Percentiles rank a stretch among this genome's conserved stretches.
These are phyloP conservation scores for Aphis gossypii DNA, from an alignment of 1,140 invertebrate genomes.

Conservation along the genomic window DNA sequence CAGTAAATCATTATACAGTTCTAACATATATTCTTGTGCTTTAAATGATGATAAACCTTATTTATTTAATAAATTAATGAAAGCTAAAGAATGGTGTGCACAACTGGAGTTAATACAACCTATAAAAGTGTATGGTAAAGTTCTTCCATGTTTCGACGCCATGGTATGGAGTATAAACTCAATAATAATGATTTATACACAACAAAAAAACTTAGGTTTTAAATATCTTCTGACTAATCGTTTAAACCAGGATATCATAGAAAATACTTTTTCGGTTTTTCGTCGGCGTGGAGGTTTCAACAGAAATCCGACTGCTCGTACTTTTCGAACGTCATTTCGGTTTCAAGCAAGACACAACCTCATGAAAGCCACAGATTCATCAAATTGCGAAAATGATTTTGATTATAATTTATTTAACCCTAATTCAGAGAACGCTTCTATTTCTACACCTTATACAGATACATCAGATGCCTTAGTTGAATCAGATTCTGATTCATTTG, in stretches of 20 bases:
- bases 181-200: too few species aligned
- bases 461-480: not conserved
- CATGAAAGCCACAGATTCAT: not conserved
- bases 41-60: not conserved
- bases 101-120: not conserved
- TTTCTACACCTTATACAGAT: not conserved
- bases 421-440: not conserved
- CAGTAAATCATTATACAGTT: not conserved
- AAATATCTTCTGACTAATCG: too few species aligned
- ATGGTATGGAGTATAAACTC: too few species aligned
- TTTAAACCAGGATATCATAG: too few species aligned
- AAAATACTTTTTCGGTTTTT: too few species aligned
- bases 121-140: not conserved
- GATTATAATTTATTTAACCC: slow-evolving; percentile 3
- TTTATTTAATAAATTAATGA: not conserved
- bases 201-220: too few species aligned
- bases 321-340: not conserved
- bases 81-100: not conserved
- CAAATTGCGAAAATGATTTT: slow-evolving; percentile 16
- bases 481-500: not conserved
- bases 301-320: too few species aligned
- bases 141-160: too few species aligned
- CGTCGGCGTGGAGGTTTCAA: too few species aligned
- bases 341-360: slow-evolving; percentile 32
- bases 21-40: not conserved